phyloP scores from a whole-genome alignment of 2,888 invertebrate genomes.

The Scrobipalpa atriplicella region DNA sequence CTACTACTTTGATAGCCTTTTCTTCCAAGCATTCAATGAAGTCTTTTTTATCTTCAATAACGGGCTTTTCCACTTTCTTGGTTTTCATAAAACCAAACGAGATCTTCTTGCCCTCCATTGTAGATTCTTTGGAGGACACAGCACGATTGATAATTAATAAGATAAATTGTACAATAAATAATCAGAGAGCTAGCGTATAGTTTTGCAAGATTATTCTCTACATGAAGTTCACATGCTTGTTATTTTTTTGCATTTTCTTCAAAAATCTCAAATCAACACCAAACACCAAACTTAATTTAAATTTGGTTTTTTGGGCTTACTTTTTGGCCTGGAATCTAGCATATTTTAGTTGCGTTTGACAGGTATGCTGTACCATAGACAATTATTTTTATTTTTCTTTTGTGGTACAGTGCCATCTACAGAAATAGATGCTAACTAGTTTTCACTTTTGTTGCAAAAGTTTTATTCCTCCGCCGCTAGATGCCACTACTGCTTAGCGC shows the following conservation, averaged over 20 bases:
- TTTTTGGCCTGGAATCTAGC: background rate
- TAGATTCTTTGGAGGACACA: background rate
- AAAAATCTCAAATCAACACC: background rate
- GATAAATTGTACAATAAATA: background rate
- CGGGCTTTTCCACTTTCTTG: conserved; percentile 66
- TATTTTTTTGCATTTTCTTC: too few species aligned
- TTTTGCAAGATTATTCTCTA: background rate
- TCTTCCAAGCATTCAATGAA: conserved; percentile 90
- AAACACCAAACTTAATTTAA: background rate
- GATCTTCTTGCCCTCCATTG: conserved; percentile 88
- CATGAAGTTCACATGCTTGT: background rate
- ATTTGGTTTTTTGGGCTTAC: background rate
- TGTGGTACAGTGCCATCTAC: background rate
- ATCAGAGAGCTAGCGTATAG: too few species aligned
- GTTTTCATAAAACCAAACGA: conserved; percentile 91
- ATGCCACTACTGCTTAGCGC: too few species aligned
- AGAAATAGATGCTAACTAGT: too few species aligned
- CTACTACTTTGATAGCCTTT: conserved; percentile 88
- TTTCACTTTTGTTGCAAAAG: too few species aligned
- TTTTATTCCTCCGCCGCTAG: too few species aligned
- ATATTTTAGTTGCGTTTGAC: background rate
- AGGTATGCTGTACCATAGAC: background rate
- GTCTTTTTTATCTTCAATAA: conserved; percentile 82
- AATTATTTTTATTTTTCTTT: background rate
- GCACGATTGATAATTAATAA: background rate